Evolutionary conservation across 2,888 invertebrate genomes (phyloP).

Genomic region (Nephrocerus scutellatus): DNA sequence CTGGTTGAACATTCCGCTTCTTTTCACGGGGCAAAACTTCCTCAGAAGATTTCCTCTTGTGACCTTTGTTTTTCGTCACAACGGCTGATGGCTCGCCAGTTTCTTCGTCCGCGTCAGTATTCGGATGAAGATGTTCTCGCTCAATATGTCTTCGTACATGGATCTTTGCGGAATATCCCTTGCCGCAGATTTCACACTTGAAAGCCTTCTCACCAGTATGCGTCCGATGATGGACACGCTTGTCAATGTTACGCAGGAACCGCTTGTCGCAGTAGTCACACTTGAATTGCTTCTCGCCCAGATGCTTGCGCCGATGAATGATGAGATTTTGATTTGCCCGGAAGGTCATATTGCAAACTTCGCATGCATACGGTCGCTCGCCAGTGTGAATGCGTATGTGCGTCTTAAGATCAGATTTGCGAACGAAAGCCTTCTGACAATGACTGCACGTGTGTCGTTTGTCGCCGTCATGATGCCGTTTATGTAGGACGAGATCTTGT

Average conservation of each 20-base stretch:
- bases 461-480: conserved; percentile 41
- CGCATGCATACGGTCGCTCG: conserved; percentile 40
- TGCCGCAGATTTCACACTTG: conserved; percentile 35
- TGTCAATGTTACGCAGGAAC: conserved; percentile 41
- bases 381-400: conserved; percentile 41
- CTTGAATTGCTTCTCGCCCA: conserved; percentile 37
- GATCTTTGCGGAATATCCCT: conserved; percentile 40
- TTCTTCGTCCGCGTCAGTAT: conserved; percentile 3
- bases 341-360: conserved; percentile 37
- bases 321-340: conserved; percentile 43
- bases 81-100: too few species aligned
- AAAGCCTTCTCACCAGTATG: conserved; percentile 44
- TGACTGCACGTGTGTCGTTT: conserved; percentile 37
- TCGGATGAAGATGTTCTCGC: conserved; percentile 33
- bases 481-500: conserved; percentile 37
- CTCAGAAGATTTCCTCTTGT: too few species aligned
- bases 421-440: conserved; percentile 41
- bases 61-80: too few species aligned
- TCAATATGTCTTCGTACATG: conserved; percentile 38
- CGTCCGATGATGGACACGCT: conserved; percentile 39
- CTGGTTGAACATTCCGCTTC: too few species aligned
- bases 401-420: conserved; percentile 39
- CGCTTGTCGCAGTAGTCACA: conserved; percentile 42
- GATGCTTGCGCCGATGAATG: conserved; percentile 39
- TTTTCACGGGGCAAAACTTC: too few species aligned